A percentile compares a stretch with the other conserved stretches of the same genome.
Evolutionary conservation across 1,140 invertebrate genomes (phyloP).

Genomic region (Trichogramma pretiosum): DNA sequence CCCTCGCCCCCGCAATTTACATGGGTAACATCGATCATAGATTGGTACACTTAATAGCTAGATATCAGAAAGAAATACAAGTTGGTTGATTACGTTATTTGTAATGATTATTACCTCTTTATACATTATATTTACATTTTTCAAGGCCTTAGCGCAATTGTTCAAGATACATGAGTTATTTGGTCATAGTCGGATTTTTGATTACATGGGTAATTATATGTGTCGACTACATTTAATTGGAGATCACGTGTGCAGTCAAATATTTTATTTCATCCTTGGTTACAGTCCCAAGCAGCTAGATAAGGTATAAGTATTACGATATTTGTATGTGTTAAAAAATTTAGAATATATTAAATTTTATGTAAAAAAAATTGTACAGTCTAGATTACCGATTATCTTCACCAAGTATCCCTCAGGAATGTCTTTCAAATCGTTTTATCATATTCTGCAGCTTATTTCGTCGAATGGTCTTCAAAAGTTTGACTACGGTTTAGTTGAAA

Average conservation of each 20-base stretch:
- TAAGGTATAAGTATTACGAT: slow-evolving; percentile 25
- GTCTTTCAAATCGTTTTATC: not conserved
- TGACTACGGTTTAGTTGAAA: not conserved
- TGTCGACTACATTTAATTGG: slow-evolving; percentile 44
- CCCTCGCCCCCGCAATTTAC: slow-evolving; percentile 43
- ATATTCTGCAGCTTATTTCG: not conserved
- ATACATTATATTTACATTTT: not conserved
- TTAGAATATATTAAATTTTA: too few relatives aligned
- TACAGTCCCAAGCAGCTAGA: slow-evolving; percentile 47
- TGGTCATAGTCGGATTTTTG: slow-evolving; percentile 43
- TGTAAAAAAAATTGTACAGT: not conserved
- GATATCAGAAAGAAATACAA: slow-evolving; percentile 23
- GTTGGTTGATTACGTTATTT: slow-evolving; percentile 13
- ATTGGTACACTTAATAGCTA: slow-evolving; percentile 23
- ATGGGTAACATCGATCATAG: slow-evolving; percentile 30
- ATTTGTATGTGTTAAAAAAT: too few relatives aligned
- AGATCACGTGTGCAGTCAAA: slow-evolving; percentile 50
- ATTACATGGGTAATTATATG: slow-evolving; percentile 38
- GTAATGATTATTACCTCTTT: not conserved
- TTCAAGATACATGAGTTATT: slow-evolving; percentile 49
- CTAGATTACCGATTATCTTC: not conserved
- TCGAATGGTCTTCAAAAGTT: not conserved
- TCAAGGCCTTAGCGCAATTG: slow-evolving; percentile 22
- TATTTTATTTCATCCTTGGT: slow-evolving; percentile 59
- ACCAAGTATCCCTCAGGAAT: not conserved